Percentiles rank a stretch among this genome's conserved stretches.
These are phyloP conservation scores for Pseudachorutes palmiensis DNA, from an alignment of 1,140 invertebrate genomes.

Conservation along the genomic window DNA sequence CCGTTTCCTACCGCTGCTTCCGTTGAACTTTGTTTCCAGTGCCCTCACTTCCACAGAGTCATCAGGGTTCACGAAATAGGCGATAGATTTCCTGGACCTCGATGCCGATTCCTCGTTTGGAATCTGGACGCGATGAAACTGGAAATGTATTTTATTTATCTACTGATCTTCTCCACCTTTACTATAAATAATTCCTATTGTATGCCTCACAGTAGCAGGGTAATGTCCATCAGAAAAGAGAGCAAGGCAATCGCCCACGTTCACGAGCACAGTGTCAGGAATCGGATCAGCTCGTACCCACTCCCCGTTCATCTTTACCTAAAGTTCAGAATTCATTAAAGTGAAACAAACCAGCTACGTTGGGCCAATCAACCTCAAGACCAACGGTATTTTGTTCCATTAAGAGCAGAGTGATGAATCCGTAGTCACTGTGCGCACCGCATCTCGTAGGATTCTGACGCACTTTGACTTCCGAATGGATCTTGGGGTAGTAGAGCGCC, in stretches of 20 bases:
- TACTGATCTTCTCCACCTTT: too few relatives aligned
- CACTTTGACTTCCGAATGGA: constrained; percentile 21
- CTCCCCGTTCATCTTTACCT: constrained; percentile 29
- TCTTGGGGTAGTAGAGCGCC: constrained; percentile 60
- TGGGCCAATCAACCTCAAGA: constrained; percentile 39
- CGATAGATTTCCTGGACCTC: constrained; percentile 59
- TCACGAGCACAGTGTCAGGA: constrained; percentile 65
- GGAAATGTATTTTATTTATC: constrained; percentile 12
- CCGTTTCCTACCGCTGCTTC: not conserved
- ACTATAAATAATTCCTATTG: too few relatives aligned
- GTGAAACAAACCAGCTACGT: not conserved
- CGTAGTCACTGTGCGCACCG: constrained; percentile 48
- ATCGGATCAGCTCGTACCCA: constrained; percentile 32
- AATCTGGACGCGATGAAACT: constrained; percentile 63
- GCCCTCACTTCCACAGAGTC: constrained; percentile 37
- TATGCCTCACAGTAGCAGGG: constrained; percentile 54
- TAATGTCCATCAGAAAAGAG: constrained; percentile 64
- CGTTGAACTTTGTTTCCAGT: constrained; percentile 1
- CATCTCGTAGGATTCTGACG: constrained; percentile 52
- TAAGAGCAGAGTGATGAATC: constrained; percentile 44
- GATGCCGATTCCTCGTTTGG: constrained; percentile 53
- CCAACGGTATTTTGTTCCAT: constrained; percentile 44
- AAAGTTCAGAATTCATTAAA: not conserved
- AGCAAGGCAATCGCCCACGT: constrained; percentile 66
- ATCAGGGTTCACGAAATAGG: constrained; percentile 68